Evolutionary conservation across 1,140 invertebrate species (phyloP).

Genomic region (Conus betulinus): DNA sequence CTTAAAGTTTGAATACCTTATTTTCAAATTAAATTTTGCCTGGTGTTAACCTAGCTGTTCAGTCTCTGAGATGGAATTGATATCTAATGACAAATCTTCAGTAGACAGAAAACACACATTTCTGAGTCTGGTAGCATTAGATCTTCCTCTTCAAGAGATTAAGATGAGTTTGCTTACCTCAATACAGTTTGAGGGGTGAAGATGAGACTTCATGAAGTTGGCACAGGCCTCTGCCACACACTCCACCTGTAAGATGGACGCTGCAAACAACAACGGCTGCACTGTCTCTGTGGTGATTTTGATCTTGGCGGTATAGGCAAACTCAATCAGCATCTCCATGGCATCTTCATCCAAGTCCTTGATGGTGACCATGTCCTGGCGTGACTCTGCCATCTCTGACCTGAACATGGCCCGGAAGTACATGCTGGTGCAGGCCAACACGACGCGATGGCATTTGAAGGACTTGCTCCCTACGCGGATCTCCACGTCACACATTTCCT

Average conservation of each 20-base stretch:
- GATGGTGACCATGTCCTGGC: slow-evolving; percentile 63
- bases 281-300: slow-evolving; percentile 71
- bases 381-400: slow-evolving; percentile 71
- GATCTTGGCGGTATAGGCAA: slow-evolving; percentile 72
- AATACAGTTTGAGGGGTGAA: slow-evolving; percentile 74
- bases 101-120: too few species aligned
- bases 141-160: too few species aligned
- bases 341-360: slow-evolving; percentile 73
- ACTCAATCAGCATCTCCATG: slow-evolving; percentile 69
- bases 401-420: slow-evolving; percentile 75
- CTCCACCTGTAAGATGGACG: slow-evolving; percentile 74
- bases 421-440: slow-evolving; percentile 69
- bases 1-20: too few species aligned
- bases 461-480: slow-evolving; percentile 65
- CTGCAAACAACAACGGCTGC: slow-evolving; percentile 71
- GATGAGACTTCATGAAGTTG: slow-evolving; percentile 73
- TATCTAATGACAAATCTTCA: too few species aligned
- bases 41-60: too few species aligned
- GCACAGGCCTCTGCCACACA: slow-evolving; percentile 71
- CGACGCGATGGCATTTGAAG: slow-evolving; percentile 70
- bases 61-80: too few species aligned
- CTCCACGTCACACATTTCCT: slow-evolving; percentile 71
- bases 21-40: too few species aligned
- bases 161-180: slow-evolving; percentile 49
- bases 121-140: too few species aligned